Evolutionary conservation across 92 coral and sea anemone species (phyloP), one percentile per base, ranked within the genome.

Genomic region (Palythoa heliodiscus): DNA sequence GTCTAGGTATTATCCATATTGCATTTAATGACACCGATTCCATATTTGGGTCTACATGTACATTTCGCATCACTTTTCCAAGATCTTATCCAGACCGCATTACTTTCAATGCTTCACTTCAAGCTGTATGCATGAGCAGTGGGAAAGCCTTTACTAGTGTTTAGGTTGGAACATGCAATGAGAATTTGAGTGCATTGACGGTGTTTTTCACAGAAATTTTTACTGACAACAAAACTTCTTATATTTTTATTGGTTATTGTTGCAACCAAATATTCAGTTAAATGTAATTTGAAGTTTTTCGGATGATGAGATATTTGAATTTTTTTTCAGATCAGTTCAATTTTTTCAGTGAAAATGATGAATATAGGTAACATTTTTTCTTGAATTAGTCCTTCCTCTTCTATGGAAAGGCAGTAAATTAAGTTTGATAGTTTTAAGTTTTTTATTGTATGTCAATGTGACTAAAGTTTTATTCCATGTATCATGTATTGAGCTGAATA

Each of bases 21-120:
- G 87, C 67, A 77, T 90, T 87, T 48, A 67, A 90, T 70, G 88
- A 90, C 77, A 83, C 80, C 66, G 84, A 66, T 71, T 86, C 90
- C 35, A 90, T 90, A 50, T 90, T 86, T 85, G 68, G 87, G 60
- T 90, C 93, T 52, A 76, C 93, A 74, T 90, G 93, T 47, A 43
- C 48, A 43, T 43, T 43, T 43, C 48, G 48, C 48, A 43, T 75
- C 82, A 74, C 66, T 87, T 90, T 70, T 90, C 66, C 87, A 82
- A 61, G 93, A 90, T 61, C 38, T 63, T 61, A 90, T 82, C 63
- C 52, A 86, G 61, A 55, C 83, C 35, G 87, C 67, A 77, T 90
- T 87, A 85, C 89, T 54, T 89, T 89, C 64, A 67, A 78, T 20
- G 79, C 80, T 68, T 25, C 86, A 69, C 92, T 89, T 14, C 70